Evolutionary conservation across 2,888 invertebrate genomes (phyloP).

Genomic region (Drosophila nigritarsus): DNA sequence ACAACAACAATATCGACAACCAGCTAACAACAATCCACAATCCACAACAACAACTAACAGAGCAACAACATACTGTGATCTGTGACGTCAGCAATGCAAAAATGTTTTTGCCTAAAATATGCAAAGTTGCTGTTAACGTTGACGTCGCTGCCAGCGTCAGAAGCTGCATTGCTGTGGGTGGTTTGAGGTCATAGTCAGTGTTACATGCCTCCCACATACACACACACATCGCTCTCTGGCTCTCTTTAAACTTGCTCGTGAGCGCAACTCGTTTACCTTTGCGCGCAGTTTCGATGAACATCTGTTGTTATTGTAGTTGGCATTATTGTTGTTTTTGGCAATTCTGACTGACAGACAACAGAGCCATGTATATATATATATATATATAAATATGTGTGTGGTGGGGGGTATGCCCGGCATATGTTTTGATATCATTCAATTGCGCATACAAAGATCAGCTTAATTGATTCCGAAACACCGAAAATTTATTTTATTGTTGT

Average conservation of each 20-base stretch:
- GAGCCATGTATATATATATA: slow-evolving; percentile 50
- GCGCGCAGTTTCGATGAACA: slow-evolving; percentile 59
- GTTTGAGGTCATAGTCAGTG: slow-evolving; percentile 73
- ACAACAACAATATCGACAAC: slow-evolving; percentile 36
- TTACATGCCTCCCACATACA: slow-evolving; percentile 60
- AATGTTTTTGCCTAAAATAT: slow-evolving; percentile 41
- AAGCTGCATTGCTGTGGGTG: slow-evolving; percentile 65
- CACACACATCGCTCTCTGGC: slow-evolving; percentile 51
- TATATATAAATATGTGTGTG: background rate
- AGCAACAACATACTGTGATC: slow-evolving; percentile 22
- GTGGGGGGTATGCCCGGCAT: slow-evolving; percentile 36
- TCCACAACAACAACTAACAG: slow-evolving; percentile 29
- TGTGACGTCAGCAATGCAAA: slow-evolving; percentile 63
- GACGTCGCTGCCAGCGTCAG: slow-evolving; percentile 25
- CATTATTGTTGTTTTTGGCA: slow-evolving; percentile 62
- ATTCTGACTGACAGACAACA: slow-evolving; percentile 59
- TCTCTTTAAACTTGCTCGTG: slow-evolving; percentile 46
- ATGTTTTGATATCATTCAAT: slow-evolving; percentile 60
- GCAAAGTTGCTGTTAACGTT: slow-evolving; percentile 54
- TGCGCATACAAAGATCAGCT: slow-evolving; percentile 46
- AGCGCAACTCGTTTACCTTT: slow-evolving; percentile 78
- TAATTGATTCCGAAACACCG: slow-evolving; percentile 50
- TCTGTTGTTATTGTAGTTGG: slow-evolving; percentile 68
- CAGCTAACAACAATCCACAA: slow-evolving; percentile 36
- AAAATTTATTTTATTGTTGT: slow-evolving; percentile 41